A percentile compares a stretch with the other conserved stretches of the same genome.
phyloP scores from a whole-genome alignment of 2,888 invertebrate genomes.

The Apamea anceps region DNA sequence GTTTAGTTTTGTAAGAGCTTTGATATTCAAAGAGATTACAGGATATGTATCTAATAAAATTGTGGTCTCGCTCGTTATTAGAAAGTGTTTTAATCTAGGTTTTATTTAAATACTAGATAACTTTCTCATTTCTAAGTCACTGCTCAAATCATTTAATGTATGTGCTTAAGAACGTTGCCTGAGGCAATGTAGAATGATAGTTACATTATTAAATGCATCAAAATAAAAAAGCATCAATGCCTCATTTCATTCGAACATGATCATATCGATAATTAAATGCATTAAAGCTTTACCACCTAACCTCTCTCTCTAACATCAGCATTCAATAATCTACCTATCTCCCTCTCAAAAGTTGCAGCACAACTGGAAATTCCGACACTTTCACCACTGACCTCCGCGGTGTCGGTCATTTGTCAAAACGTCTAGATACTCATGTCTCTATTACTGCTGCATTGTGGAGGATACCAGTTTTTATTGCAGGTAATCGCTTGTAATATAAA shows the following conservation, averaged over 20 bases:
- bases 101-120: slow-evolving; percentile 1
- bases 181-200: slow-evolving; percentile 11
- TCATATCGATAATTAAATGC: slow-evolving; percentile 42
- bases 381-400: slow-evolving; percentile 79
- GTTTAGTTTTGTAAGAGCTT: background rate
- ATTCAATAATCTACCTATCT: slow-evolving; percentile 30
- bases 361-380: slow-evolving; percentile 82
- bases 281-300: slow-evolving; percentile 7
- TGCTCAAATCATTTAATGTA: slow-evolving; percentile 15
- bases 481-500: slow-evolving; percentile 60
- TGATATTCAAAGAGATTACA: background rate
- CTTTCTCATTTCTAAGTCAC: slow-evolving; percentile 38
- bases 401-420: slow-evolving; percentile 77
- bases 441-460: slow-evolving; percentile 61
- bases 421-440: slow-evolving; percentile 71
- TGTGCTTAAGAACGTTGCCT: slow-evolving; percentile 4
- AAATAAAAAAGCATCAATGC: slow-evolving; percentile 25
- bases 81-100: slow-evolving; percentile 18
- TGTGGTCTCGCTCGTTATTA: background rate
- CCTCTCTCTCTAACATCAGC: slow-evolving; percentile 40
- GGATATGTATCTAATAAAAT: no score
- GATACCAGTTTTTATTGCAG: slow-evolving; percentile 50
- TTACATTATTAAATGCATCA: slow-evolving; percentile 20
- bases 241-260: slow-evolving; percentile 26
- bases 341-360: slow-evolving; percentile 61